Evolutionary conservation across 2,888 invertebrate genomes (phyloP), one percentile per base, ranked within the genome.

Genomic region (Acrobasis repandana): DNA sequence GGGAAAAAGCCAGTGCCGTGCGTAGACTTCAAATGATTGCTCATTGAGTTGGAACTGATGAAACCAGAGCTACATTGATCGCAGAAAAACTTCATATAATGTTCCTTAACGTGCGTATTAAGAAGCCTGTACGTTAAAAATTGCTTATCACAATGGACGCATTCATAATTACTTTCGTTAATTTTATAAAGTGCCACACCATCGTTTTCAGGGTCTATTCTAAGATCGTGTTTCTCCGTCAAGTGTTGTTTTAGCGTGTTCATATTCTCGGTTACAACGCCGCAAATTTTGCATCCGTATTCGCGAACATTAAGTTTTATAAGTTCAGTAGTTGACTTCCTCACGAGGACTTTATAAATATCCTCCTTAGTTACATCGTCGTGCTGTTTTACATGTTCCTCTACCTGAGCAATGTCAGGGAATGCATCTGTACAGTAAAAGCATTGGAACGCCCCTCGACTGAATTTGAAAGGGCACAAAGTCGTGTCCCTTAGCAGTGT

Each of bases 11-110:
- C 77, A 2, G 60, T 62, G 0, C 70, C 60, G 34, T 79, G 79
- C 28, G 28, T 28, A 58, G 73, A 70, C 38, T 67, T 66, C 0
- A 70, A 65, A 34, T 80, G 80, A 0, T 71, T 68, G 60, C 72
- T 75, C 11, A 79, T 43, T 11, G 72, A 67, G 50, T 75, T 72
- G 0, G 76, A 14, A 1, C 46, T 78, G 0, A 80, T 73, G 38
- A 77, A 82, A 0, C 80, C 77, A 0, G 72, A 65, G 0, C 80
- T 80, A 43, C 82, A 82, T 16, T 75, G 74, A 3, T 72, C 70
- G 59, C 82, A 82, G 0, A 80, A 75, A 11, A 75, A 78, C 36
- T 78, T 79, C 28, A 72, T 73, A 36, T 69, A 82, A 63, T 82
- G 82, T 0, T 72, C 70, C 18, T 79, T 80, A 72, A 79, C 77